Evolutionary conservation across 2,888 invertebrate species (phyloP).

Genomic region (Eupithecia abbreviata): DNA sequence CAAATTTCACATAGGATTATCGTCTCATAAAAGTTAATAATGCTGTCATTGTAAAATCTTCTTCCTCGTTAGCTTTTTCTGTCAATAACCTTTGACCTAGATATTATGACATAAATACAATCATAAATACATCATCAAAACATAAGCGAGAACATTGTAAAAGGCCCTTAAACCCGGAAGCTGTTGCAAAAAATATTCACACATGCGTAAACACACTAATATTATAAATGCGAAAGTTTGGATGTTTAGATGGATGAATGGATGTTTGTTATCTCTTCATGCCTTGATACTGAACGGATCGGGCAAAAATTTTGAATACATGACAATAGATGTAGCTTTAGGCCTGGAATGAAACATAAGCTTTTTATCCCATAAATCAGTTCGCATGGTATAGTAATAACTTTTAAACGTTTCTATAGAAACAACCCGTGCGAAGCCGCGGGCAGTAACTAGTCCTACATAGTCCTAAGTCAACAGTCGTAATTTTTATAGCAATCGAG

Average conservation of each 20-base stretch:
- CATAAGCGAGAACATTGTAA: not conserved
- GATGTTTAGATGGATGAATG: no score
- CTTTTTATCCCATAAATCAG: no score
- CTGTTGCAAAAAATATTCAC: conserved; percentile 12
- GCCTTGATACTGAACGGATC: no score
- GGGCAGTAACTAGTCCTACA: not conserved
- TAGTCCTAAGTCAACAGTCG: conserved; percentile 38
- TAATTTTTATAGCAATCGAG: conserved; percentile 56
- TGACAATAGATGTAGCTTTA: no score
- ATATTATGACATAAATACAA: not conserved
- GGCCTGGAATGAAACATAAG: no score
- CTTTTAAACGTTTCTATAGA: no score
- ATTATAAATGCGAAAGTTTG: no score
- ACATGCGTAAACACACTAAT: not conserved
- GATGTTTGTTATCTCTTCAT: no score
- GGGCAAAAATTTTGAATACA: no score
- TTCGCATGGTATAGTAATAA: no score
- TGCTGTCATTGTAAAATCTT: not conserved
- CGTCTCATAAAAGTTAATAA: not conserved
- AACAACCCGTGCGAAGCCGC: no score
- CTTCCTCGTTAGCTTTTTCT: not conserved
- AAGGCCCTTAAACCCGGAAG: not conserved
- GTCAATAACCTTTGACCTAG: not conserved
- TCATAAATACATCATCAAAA: not conserved
- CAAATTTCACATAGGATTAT: conserved; percentile 7